Evolutionary conservation across 2,888 invertebrate species (phyloP), one percentile per base, ranked within the genome.

Genomic region (Drosophila nr. perissopoda): DNA sequence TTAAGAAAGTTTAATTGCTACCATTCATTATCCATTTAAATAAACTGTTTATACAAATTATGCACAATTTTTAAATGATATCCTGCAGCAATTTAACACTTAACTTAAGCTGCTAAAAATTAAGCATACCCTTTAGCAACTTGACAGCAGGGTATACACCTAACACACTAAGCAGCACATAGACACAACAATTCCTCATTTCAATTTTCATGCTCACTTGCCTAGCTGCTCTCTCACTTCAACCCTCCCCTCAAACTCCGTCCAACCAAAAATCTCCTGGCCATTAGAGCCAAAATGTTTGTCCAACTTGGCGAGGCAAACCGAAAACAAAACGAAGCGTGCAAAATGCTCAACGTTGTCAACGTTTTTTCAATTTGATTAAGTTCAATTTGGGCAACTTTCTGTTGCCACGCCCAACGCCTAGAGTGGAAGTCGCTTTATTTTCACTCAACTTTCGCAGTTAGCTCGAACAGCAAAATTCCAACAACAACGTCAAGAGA

Each of bases 361-460:
- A 63, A 73, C 69, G 52, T 73, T 70, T 60, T 52, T 70, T 33
- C 84, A 86, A 85, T 85, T 85, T 85, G 85, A 85, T 85, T 85
- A 85, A 83, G 85, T 84, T 81, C 83, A 87, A 81, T 87, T 85
- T 87, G 74, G 77, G 64, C 79, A 71, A 87, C 70, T 81, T 61
- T 78, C 59, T 53, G 61, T 51, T 71, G 74, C 81, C 87, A 81
- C 82, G 78, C 83, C 78, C 76, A 70, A 68, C 31, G 29, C 64
- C 63, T 48, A 33, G 40, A 62, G 63, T 66, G 63, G 51, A 67
- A 70, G 54, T 76, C 82, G 84, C 76, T 83, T 76, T 83, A 83
- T 83, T 83, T 83, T 82, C 69, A 68, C 76, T 65, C 76, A 84
- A 88, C 87, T 88, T 88, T 80, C 74, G 70, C 89, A 88, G 83